Evolutionary conservation across 2,888 invertebrate genomes (phyloP).

Genomic region (Strigamia maritima): DNA sequence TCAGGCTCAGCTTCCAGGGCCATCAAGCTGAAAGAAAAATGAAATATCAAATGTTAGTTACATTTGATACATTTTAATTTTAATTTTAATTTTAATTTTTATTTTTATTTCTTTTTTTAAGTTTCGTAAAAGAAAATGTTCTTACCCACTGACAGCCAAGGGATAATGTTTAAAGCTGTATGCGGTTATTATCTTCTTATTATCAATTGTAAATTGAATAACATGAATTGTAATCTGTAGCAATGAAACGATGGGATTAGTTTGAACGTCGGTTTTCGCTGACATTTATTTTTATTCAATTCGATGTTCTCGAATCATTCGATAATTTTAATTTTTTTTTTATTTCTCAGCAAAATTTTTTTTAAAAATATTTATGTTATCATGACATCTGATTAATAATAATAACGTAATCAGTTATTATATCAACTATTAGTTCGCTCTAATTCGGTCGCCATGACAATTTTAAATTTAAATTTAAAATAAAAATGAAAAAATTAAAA

Average conservation of each 20-base stretch:
- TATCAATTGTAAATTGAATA: slow-evolving; percentile 27
- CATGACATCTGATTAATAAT: neutral
- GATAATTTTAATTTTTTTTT: too few species aligned
- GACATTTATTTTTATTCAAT: neutral
- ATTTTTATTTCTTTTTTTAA: neutral
- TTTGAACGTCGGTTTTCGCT: too few species aligned
- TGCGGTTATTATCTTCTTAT: neutral
- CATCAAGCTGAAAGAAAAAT: neutral
- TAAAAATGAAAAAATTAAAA: too few species aligned
- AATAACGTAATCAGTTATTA: too few species aligned
- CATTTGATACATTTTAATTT: too few species aligned
- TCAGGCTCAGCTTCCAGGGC: slow-evolving; percentile 33
- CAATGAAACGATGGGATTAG: neutral
- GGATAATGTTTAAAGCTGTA: neutral
- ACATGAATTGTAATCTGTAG: slow-evolving; percentile 2
- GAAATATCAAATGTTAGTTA: too few species aligned
- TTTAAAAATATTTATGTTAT: too few species aligned
- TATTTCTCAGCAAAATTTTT: too few species aligned
- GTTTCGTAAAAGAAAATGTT: neutral
- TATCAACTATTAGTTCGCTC: too few species aligned
- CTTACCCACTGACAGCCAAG: neutral
- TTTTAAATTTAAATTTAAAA: too few species aligned
- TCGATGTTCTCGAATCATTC: neutral
- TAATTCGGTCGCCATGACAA: too few species aligned
- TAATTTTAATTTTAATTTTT: too few species aligned